Evolutionary conservation across 2,888 invertebrate species (phyloP).

Genomic region (Pherbina coryleti): DNA sequence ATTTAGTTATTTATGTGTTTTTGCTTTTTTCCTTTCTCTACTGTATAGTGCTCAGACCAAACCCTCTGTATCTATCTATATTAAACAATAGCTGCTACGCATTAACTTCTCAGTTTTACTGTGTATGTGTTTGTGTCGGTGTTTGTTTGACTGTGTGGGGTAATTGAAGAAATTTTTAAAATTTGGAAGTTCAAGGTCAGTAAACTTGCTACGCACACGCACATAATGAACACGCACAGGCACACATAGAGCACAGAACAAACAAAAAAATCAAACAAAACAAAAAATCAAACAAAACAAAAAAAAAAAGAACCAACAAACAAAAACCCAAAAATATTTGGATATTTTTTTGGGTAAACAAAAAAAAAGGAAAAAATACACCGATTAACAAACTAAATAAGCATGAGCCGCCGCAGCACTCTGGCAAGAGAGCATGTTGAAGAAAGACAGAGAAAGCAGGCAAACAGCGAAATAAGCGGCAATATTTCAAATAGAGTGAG

Average conservation of each 20-base stretch:
- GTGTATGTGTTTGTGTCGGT: not conserved
- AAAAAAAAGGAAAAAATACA: conserved; percentile 7
- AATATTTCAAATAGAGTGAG: not conserved
- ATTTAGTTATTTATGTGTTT: not conserved
- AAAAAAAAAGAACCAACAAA: not conserved
- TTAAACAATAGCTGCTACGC: not conserved
- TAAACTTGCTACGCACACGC: conserved; percentile 64
- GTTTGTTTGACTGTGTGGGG: conserved; percentile 14
- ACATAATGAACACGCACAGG: conserved; percentile 9
- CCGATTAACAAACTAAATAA: conserved; percentile 12
- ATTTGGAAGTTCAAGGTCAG: conserved; percentile 68
- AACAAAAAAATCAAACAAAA: conserved; percentile 27
- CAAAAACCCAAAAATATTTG: not conserved
- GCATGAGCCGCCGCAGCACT: not conserved
- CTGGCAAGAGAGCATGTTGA: not conserved
- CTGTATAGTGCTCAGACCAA: not conserved
- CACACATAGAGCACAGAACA: conserved; percentile 31
- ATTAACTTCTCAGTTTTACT: not conserved
- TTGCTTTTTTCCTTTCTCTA: not conserved
- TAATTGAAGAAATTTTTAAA: conserved; percentile 28
- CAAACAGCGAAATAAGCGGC: not conserved
- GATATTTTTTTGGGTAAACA: conserved; percentile 8
- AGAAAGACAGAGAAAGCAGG: not conserved
- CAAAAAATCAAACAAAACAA: conserved; percentile 29
- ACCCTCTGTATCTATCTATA: not conserved